These are phyloP conservation scores for Bombus terrestris DNA, from an alignment of 1,140 invertebrate species.

Conservation along the genomic window DNA sequence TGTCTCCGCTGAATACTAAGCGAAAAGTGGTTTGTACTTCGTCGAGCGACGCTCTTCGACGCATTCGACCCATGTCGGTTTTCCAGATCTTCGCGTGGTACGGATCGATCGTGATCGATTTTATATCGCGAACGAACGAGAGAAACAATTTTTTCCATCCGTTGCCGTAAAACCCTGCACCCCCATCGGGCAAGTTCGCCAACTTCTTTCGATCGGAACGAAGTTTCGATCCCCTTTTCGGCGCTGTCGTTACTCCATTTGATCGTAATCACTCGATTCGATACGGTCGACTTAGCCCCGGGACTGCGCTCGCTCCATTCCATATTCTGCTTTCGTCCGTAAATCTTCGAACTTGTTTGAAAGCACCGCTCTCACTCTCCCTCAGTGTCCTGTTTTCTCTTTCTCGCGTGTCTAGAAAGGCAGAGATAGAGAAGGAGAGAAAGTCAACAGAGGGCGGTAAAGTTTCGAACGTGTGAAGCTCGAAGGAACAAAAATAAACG, in stretches of 20 bases:
- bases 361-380: not conserved
- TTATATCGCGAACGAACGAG: not conserved
- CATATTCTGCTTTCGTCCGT: conserved; percentile 48
- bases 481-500: conserved; percentile 57
- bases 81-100: not conserved
- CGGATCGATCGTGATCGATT: conserved; percentile 4
- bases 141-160: conserved; percentile 33
- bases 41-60: not conserved
- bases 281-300: conserved; percentile 42
- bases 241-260: conserved; percentile 51
- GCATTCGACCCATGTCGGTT: not conserved
- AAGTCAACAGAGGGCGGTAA: not conserved
- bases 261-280: conserved; percentile 51
- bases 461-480: conserved; percentile 51
- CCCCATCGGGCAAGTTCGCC: not conserved
- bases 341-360: conserved; percentile 54
- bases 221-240: conserved; percentile 54
- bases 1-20: conserved; percentile 48
- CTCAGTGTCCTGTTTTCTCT: too few relatives aligned
- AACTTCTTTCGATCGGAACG: conserved; percentile 62
- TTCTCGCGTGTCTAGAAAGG: not conserved
- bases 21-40: not conserved
- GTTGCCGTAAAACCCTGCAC: not conserved
- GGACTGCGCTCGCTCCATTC: conserved; percentile 24
- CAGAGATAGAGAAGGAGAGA: not conserved